Conservation (phyloP, 2,888 invertebrate species). For the Xanthorhoe designata region DNA sequence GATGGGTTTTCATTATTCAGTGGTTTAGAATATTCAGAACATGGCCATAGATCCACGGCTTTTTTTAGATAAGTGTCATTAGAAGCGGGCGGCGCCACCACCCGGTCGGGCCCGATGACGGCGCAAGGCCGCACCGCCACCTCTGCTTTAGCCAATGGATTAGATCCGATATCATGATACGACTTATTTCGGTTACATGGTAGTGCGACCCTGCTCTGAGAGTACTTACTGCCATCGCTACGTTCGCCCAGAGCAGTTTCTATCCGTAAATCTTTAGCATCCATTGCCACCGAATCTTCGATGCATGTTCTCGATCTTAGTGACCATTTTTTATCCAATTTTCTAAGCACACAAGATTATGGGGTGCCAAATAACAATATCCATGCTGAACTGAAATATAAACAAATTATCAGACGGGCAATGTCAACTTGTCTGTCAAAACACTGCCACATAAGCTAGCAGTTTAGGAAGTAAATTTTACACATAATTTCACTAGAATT, state of each 20-base stretch:
- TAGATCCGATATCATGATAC: slow-evolving; percentile 73
- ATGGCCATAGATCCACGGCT: slow-evolving; percentile 67
- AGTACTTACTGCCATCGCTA: slow-evolving; percentile 76
- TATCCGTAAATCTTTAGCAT: slow-evolving; percentile 77
- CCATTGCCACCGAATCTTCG: slow-evolving; percentile 69
- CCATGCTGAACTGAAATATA: slow-evolving; percentile 82
- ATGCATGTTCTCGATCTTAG: slow-evolving; percentile 58
- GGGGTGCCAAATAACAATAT: slow-evolving; percentile 53
- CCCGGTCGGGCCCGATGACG: slow-evolving; percentile 80
- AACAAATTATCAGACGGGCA: slow-evolving; percentile 75
- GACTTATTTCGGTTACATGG: slow-evolving; percentile 70
- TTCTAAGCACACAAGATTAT: slow-evolving; percentile 40
- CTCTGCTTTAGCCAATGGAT: slow-evolving; percentile 75
- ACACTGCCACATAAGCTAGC: slow-evolving; percentile 78
- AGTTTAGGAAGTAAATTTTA: slow-evolving; percentile 31
- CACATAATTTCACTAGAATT: slow-evolving; percentile 29
- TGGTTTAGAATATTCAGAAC: slow-evolving; percentile 68
- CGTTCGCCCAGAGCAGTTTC: slow-evolving; percentile 69
- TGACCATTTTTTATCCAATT: slow-evolving; percentile 65
- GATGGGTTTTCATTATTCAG: slow-evolving; percentile 66
- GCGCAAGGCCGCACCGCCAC: slow-evolving; percentile 77
- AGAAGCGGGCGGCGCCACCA: slow-evolving; percentile 63
- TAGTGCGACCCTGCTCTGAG: slow-evolving; percentile 60
- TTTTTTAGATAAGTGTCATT: slow-evolving; percentile 69
- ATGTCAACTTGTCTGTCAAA: slow-evolving; percentile 83